Percentiles rank a stretch among this genome's conserved stretches.
Conservation (phyloP, 2,888 invertebrate species). For the Synanthedon formicaeformis region DNA sequence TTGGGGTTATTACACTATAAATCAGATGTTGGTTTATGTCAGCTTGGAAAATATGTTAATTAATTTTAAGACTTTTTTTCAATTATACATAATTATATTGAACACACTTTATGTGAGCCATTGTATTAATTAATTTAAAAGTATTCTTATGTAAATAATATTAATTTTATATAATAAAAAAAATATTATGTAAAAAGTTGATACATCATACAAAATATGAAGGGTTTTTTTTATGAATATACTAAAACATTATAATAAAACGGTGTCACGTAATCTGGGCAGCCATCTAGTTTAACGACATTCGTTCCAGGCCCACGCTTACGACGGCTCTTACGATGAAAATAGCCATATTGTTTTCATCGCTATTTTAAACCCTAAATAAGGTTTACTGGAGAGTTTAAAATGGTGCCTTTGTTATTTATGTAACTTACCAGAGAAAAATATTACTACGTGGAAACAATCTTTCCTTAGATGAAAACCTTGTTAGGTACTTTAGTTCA, state of each 20-base stretch:
- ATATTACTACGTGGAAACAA: too few relatives aligned
- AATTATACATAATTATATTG: not conserved
- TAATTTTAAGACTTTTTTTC: not conserved
- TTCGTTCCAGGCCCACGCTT: slow-evolving; percentile 12
- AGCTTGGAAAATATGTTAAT: too few relatives aligned
- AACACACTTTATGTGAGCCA: not conserved
- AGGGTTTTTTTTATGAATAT: not conserved
- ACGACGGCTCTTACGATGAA: slow-evolving; percentile 6
- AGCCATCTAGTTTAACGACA: slow-evolving; percentile 24
- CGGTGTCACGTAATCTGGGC: slow-evolving; percentile 20
- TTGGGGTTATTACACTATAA: too few relatives aligned
- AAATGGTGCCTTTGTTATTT: not conserved
- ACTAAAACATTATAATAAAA: slow-evolving; percentile 3
- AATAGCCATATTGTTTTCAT: slow-evolving; percentile 8
- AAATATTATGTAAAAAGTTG: not conserved
- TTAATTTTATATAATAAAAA: not conserved
- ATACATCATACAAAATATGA: not conserved
- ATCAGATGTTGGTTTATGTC: too few relatives aligned
- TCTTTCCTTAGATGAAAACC: too few relatives aligned
- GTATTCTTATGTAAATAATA: too few relatives aligned
- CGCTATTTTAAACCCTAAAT: slow-evolving; percentile 4
- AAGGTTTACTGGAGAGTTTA: not conserved
- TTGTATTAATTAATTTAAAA: not conserved
- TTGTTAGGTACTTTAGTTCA: too few relatives aligned
- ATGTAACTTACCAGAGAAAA: too few relatives aligned